phyloP scores from a whole-genome alignment of 2,113 vertebrate genomes.

The Gasterosteus aculeatus region DNA sequence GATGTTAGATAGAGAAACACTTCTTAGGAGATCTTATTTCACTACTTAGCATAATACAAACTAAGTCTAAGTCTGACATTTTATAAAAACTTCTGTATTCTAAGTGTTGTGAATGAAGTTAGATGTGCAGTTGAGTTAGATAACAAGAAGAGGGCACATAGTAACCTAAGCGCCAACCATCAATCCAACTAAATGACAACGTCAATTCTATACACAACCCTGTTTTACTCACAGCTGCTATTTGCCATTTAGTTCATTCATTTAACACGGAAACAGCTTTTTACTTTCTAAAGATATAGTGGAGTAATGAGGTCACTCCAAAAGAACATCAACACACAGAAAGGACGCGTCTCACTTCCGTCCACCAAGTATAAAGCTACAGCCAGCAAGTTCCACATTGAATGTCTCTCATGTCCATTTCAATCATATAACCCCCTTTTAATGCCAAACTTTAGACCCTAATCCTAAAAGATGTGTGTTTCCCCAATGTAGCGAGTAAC shows the following conservation, averaged over 20 bases:
- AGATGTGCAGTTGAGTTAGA: background rate
- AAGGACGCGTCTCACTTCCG: background rate
- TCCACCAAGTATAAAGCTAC: background rate
- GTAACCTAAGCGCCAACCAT: background rate
- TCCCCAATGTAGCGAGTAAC: background rate
- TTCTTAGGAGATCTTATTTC: background rate
- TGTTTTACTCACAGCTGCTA: background rate
- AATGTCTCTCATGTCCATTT: background rate
- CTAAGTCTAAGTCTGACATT: background rate
- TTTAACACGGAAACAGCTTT: background rate
- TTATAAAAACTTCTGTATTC: constrained; percentile 6
- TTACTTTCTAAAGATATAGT: background rate
- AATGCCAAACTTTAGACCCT: background rate
- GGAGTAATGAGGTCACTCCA: background rate
- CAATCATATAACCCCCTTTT: background rate
- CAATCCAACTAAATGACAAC: background rate
- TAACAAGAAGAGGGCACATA: background rate
- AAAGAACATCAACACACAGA: too few species aligned
- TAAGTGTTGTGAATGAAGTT: background rate
- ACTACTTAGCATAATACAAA: background rate
- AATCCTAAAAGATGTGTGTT: background rate
- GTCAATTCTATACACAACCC: background rate
- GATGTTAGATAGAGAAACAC: background rate
- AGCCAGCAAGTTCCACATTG: background rate
- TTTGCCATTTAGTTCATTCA: background rate